A percentile compares a stretch with the other conserved stretches of the same genome.
Evolutionary conservation across 35 echinoderm and acorn worm genomes (phyloP).

Genomic region (Ptychodera flava): DNA sequence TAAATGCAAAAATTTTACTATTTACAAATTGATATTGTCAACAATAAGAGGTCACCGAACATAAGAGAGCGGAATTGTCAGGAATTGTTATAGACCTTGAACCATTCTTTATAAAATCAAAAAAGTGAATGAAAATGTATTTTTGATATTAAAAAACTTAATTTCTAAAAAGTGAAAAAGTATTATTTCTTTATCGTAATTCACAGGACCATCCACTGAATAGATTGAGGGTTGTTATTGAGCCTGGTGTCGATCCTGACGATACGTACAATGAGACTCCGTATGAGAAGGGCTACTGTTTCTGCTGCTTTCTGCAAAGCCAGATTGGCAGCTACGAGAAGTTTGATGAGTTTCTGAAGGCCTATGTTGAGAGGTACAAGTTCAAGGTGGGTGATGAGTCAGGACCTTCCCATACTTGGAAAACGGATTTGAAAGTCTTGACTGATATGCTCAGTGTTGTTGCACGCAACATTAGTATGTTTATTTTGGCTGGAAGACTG

Average conservation of each 20-base stretch:
- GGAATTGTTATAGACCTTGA: no score
- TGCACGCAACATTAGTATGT: no score
- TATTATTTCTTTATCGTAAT: neutral
- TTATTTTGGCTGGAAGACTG: no score
- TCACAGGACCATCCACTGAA: slow-evolving; percentile 61
- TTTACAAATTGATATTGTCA: no score
- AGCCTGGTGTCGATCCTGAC: slow-evolving; percentile 50
- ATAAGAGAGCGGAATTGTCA: no score
- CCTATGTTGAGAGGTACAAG: slow-evolving; percentile 59
- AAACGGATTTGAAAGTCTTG: no score
- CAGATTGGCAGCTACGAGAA: slow-evolving; percentile 41
- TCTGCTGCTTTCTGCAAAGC: slow-evolving; percentile 53
- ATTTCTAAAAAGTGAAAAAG: neutral
- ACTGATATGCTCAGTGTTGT: no score
- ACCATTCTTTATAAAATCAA: no score
- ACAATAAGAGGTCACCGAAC: no score
- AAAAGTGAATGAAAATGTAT: neutral
- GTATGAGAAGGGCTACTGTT: slow-evolving; percentile 79
- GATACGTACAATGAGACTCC: slow-evolving; percentile 78
- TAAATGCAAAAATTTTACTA: no score
- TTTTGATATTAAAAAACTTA: neutral
- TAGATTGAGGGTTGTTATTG: slow-evolving; percentile 46
- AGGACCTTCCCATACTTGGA: no score
- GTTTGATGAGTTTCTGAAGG: slow-evolving; percentile 64
- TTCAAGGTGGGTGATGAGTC: slow-evolving; percentile 52